These are phyloP conservation scores for Autographa gamma DNA, from an alignment of 2,888 invertebrate genomes.

Conservation along the genomic window DNA sequence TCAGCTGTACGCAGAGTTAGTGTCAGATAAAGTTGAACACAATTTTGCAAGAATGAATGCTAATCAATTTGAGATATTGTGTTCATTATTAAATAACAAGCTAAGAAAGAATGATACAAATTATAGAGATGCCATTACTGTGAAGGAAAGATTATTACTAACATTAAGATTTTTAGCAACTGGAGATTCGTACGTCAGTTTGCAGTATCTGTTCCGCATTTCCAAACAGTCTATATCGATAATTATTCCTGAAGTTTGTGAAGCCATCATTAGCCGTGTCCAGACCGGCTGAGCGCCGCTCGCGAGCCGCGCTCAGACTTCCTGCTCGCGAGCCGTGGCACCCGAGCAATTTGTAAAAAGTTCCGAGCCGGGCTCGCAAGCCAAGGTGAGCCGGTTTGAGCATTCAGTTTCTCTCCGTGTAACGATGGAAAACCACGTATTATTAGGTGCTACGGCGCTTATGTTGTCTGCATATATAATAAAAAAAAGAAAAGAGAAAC, in stretches of 20 bases:
- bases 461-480: too few species aligned
- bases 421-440: too few species aligned
- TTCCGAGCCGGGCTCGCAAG: too few species aligned
- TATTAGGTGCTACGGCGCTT: too few species aligned
- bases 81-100: conserved; percentile 50
- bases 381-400: too few species aligned
- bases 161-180: conserved; percentile 53
- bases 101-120: conserved; percentile 47
- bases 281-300: too few species aligned
- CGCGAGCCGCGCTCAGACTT: too few species aligned
- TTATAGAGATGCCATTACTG: conserved; percentile 49
- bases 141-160: conserved; percentile 49
- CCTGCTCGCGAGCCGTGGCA: too few species aligned
- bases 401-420: too few species aligned
- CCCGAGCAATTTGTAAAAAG: too few species aligned
- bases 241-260: conserved; percentile 53
- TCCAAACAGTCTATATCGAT: conserved; percentile 50
- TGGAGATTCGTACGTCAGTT: conserved; percentile 54
- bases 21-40: conserved; percentile 42
- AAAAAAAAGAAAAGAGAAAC: too few species aligned
- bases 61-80: conserved; percentile 52
- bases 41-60: conserved; percentile 54
- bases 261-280: conserved; percentile 53
- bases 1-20: conserved; percentile 28
- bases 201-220: conserved; percentile 46